phyloP scores from a whole-genome alignment of 2,113 vertebrate genomes.

The Loxodonta africana region DNA sequence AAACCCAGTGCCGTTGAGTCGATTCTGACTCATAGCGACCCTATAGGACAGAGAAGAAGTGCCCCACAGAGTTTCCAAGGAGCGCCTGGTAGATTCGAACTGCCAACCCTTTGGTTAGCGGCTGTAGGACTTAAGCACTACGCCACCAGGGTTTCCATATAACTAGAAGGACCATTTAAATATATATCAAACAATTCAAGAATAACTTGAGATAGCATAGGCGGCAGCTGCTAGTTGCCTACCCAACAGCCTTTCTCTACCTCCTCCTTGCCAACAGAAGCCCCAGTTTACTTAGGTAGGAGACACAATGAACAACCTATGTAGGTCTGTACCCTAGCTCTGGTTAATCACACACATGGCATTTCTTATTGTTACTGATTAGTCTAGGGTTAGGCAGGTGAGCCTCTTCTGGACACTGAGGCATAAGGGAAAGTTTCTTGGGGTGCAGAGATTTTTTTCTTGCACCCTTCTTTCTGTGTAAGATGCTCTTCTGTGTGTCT shows the following conservation, averaged over 20 bases:
- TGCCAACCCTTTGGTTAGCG: no score
- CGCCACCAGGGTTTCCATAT: no score
- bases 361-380: background rate
- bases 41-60: no score
- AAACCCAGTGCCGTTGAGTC: no score
- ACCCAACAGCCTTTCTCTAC: background rate
- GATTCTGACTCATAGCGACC: no score
- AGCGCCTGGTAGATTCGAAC: no score
- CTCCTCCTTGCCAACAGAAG: no score
- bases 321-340: rapidly evolving
- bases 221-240: background rate
- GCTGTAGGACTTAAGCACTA: no score
- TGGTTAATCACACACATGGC: background rate
- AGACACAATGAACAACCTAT: background rate
- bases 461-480: background rate
- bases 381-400: background rate
- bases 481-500: background rate
- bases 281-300: background rate
- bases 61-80: no score
- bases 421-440: background rate
- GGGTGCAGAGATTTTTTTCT: background rate
- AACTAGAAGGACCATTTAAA: background rate
- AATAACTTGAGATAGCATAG: background rate
- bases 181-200: background rate
- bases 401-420: background rate